phyloP scores from a whole-genome alignment of 2,797 vertebrate species.

The Pangasius krempfi region DNA sequence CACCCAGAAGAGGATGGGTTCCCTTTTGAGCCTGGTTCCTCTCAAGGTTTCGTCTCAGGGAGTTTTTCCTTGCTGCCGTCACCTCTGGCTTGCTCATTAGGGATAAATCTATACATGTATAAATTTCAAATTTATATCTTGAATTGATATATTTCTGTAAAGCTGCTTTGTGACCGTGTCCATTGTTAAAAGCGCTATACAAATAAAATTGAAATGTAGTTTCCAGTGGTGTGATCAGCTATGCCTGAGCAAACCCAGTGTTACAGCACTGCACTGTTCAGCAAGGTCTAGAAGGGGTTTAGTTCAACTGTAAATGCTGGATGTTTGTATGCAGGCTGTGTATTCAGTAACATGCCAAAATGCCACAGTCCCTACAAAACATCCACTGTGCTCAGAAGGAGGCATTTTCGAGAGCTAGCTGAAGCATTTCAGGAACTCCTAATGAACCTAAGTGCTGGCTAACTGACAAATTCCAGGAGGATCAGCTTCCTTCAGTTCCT shows the following conservation, averaged over 20 bases:
- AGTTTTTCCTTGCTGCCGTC: too few relatives aligned
- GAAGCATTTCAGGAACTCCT: conserved; percentile 46
- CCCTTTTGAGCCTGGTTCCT: too few relatives aligned
- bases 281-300: background rate
- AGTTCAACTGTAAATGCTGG: background rate
- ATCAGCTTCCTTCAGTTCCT: conserved; percentile 28
- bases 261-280: background rate
- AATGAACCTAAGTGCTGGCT: conserved; percentile 6
- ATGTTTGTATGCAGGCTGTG: conserved; percentile 13
- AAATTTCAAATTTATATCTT: too few relatives aligned
- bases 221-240: too few relatives aligned
- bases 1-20: too few relatives aligned
- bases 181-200: too few relatives aligned
- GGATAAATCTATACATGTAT: too few relatives aligned
- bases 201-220: too few relatives aligned
- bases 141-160: too few relatives aligned
- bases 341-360: conserved; percentile 15
- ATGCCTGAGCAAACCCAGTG: background rate
- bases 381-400: conserved; percentile 13
- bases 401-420: conserved; percentile 1
- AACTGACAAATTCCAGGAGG: conserved; percentile 28
- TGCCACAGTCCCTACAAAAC: conserved; percentile 1
- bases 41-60: too few relatives aligned
- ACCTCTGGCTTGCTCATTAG: too few relatives aligned
- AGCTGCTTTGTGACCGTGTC: too few relatives aligned